Percentiles rank a stretch among this genome's conserved stretches.
Conservation (phyloP, 2,888 invertebrate species). For the Parnassius orleans region DNA sequence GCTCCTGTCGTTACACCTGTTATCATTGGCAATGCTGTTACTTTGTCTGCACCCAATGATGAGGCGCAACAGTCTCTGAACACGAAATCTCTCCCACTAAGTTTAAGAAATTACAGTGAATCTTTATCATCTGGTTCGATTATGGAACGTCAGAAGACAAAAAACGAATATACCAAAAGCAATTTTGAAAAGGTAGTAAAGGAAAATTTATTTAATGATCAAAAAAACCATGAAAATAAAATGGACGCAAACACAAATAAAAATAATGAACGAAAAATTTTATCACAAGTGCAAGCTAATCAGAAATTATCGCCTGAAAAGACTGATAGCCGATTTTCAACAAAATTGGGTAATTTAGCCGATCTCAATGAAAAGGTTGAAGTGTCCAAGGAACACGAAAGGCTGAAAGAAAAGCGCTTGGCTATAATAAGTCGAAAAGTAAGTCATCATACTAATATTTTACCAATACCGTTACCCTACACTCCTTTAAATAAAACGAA, state of each 20-base stretch:
- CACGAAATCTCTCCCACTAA: background rate
- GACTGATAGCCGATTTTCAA: conserved; percentile 28
- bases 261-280: conserved; percentile 40
- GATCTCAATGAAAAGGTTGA: conserved; percentile 33
- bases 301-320: conserved; percentile 30
- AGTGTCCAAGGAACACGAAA: conserved; percentile 39
- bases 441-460: conserved; percentile 39
- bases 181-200: background rate
- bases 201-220: background rate
- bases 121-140: background rate
- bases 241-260: conserved; percentile 15
- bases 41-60: conserved; percentile 32
- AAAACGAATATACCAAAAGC: background rate
- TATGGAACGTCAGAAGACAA: background rate
- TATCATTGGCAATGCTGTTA: conserved; percentile 47
- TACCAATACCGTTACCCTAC: conserved; percentile 57
- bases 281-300: conserved; percentile 57
- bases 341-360: conserved; percentile 28
- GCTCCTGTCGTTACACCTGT: conserved; percentile 47
- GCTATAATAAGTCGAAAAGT: conserved; percentile 57
- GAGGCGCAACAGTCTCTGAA: conserved; percentile 23
- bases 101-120: background rate
- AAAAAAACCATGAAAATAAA: conserved; percentile 32
- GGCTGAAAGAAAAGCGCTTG: conserved; percentile 54
- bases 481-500: conserved; percentile 34